Conservation (phyloP, 1,140 invertebrate genomes). For the Drosophila kohkoa region DNA sequence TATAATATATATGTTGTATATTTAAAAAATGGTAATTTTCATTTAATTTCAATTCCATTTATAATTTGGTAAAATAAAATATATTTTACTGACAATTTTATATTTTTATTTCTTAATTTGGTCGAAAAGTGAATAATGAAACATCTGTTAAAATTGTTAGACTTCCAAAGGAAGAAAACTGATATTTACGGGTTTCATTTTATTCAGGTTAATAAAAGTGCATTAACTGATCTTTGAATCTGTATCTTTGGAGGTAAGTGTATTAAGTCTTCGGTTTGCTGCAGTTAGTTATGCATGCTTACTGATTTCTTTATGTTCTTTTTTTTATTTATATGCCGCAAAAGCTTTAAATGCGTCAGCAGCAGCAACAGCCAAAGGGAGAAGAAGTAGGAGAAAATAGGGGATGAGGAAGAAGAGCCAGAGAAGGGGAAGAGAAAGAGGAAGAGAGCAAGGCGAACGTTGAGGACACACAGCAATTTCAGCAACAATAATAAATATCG, state of each 20-base stretch:
- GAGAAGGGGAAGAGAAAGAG: not conserved
- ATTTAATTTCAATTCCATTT: too few species aligned
- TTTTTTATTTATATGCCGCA: slow-evolving; percentile 79
- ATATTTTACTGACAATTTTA: too few species aligned
- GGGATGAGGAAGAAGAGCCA: not conserved
- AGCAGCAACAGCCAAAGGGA: slow-evolving; percentile 54
- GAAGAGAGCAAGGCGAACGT: slow-evolving; percentile 20
- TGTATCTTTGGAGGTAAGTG: not conserved
- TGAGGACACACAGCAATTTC: slow-evolving; percentile 78
- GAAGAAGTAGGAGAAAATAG: not conserved
- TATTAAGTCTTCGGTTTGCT: not conserved
- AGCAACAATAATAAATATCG: slow-evolving; percentile 82
- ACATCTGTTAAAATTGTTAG: too few species aligned
- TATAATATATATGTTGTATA: too few species aligned
- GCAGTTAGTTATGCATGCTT: not conserved
- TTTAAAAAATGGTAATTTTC: too few species aligned
- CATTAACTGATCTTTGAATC: too few species aligned
- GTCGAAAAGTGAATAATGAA: too few species aligned
- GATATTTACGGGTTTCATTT: too few species aligned
- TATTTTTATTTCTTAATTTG: too few species aligned
- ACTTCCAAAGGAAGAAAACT: too few species aligned
- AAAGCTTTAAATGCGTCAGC: slow-evolving; percentile 81
- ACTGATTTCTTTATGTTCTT: not conserved
- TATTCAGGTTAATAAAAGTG: too few species aligned
- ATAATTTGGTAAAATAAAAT: too few species aligned